A percentile compares a stretch with the other conserved stretches of the same genome.
Conservation (phyloP, 2,888 invertebrate genomes). For the Sminthurides aquaticus region DNA sequence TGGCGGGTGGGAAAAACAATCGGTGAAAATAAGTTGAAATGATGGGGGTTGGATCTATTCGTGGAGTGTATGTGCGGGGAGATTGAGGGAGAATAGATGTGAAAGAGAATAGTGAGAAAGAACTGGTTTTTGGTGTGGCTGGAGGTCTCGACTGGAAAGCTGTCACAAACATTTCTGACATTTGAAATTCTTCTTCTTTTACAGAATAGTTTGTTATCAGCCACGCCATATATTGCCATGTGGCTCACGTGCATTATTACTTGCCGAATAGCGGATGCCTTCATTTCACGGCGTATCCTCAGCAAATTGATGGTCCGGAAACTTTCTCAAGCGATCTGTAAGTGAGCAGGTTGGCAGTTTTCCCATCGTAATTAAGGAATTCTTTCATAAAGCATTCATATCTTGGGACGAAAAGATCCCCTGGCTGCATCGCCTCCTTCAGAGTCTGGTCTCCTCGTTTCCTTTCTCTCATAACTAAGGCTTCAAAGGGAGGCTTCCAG, state of each 20-base stretch:
- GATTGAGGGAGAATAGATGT: not conserved
- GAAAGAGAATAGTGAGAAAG: not conserved
- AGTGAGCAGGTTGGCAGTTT: constrained; percentile 4
- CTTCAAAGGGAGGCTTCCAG: too few species aligned
- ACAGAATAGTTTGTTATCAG: constrained; percentile 74
- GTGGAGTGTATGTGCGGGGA: not conserved
- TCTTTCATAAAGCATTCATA: not conserved
- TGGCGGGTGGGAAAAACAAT: not conserved
- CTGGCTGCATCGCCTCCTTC: too few species aligned
- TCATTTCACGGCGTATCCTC: constrained; percentile 60
- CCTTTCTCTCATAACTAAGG: too few species aligned
- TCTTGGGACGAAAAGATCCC: too few species aligned
- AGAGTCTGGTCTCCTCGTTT: too few species aligned
- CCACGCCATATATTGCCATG: constrained; percentile 81
- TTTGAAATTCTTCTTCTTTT: constrained; percentile 44
- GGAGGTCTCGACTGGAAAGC: not conserved
- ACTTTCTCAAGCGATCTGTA: constrained; percentile 36
- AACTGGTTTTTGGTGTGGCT: not conserved
- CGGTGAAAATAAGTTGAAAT: not conserved
- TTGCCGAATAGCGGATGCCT: constrained; percentile 75
- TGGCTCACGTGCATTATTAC: constrained; percentile 71
- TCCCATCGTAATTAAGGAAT: not conserved
- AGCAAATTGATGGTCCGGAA: constrained; percentile 30
- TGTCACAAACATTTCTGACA: not conserved
- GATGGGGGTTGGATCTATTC: not conserved